Conservation (phyloP, 2,888 invertebrate genomes). For the Ennomos quercinarius region DNA sequence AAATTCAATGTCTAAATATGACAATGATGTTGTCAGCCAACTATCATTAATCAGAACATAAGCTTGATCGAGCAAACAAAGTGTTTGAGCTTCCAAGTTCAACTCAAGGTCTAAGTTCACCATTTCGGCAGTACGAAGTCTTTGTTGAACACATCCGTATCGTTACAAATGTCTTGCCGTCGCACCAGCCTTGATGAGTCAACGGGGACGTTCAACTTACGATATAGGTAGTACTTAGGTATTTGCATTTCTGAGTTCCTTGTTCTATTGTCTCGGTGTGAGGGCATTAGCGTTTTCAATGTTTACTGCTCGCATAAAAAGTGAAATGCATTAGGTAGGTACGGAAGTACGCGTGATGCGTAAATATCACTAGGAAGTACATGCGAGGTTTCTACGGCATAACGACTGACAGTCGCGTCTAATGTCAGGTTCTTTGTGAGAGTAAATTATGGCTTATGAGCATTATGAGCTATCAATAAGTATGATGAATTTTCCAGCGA, state of each 20-base stretch:
- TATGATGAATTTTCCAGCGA: no score
- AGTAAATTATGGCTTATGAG: no score
- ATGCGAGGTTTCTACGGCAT: background rate
- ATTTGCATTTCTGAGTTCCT: slow-evolving; percentile 44
- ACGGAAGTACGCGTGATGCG: slow-evolving; percentile 16
- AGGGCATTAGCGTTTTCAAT: slow-evolving; percentile 25
- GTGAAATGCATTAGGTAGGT: slow-evolving; percentile 23
- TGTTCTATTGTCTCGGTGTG: slow-evolving; percentile 41
- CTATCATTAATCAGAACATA: background rate
- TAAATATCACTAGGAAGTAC: slow-evolving; percentile 13
- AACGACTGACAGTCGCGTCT: background rate
- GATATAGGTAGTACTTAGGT: slow-evolving; percentile 29
- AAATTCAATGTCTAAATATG: no score
- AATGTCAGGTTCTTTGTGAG: background rate
- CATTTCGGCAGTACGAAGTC: slow-evolving; percentile 23
- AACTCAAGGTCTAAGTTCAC: slow-evolving; percentile 22
- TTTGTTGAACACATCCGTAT: slow-evolving; percentile 39
- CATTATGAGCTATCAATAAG: no score
- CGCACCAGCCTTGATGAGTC: slow-evolving; percentile 43
- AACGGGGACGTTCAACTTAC: slow-evolving; percentile 45
- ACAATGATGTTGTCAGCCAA: no score
- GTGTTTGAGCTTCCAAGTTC: slow-evolving; percentile 20
- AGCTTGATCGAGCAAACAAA: no score
- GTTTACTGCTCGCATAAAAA: slow-evolving; percentile 23
- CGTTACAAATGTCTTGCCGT: slow-evolving; percentile 31